Conservation (phyloP, 1,140 invertebrate genomes). For the Cardiocondyla obscurior region DNA sequence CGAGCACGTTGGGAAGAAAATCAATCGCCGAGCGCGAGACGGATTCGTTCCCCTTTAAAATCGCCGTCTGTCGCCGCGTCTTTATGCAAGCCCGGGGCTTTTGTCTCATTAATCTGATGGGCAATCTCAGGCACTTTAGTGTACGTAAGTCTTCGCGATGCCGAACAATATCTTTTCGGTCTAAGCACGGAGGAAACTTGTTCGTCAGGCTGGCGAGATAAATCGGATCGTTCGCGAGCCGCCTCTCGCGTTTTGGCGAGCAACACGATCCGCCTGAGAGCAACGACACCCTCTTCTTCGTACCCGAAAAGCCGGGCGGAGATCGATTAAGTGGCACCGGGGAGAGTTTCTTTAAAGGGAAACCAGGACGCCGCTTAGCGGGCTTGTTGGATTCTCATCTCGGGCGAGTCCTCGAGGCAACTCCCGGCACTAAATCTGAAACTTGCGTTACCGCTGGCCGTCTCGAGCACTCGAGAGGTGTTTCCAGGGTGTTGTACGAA, state of each 20-base stretch:
- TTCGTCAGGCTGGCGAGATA: constrained; percentile 37
- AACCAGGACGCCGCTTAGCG: constrained; percentile 62
- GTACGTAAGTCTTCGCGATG: neutral
- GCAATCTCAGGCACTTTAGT: neutral
- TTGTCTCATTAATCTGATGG: neutral
- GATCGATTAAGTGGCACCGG: constrained; percentile 70
- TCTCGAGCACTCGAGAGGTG: constrained; percentile 57
- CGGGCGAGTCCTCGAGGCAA: constrained; percentile 61
- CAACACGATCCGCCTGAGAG: neutral
- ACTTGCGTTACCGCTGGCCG: constrained; percentile 50
- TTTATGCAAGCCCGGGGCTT: neutral
- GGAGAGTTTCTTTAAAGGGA: constrained; percentile 71
- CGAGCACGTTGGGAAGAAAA: neutral
- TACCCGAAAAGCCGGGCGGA: constrained; percentile 56
- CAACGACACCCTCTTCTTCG: constrained; percentile 22
- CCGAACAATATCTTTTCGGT: neutral
- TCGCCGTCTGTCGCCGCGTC: neutral
- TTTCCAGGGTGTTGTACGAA: constrained; percentile 53
- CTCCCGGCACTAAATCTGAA: constrained; percentile 63
- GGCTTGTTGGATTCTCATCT: constrained; percentile 65
- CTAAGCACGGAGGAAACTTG: constrained; percentile 8
- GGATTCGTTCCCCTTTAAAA: neutral
- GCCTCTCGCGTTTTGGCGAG: constrained; percentile 18
- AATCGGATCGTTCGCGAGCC: constrained; percentile 49
- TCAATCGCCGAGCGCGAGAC: neutral